Evolutionary conservation across 2,888 invertebrate genomes (phyloP).

Genomic region (Leptopilina syphax): DNA sequence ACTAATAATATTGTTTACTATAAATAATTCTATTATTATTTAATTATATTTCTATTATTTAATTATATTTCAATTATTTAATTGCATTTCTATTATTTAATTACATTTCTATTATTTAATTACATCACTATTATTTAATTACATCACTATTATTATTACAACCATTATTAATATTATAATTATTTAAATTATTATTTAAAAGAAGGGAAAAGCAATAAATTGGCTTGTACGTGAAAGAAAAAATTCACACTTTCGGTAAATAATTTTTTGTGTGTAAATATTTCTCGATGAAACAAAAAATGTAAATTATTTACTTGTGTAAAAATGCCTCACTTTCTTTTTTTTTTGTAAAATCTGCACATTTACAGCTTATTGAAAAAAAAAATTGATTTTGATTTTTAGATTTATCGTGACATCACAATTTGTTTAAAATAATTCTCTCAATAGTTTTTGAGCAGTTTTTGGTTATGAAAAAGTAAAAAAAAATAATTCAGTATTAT

Average conservation of each 20-base stretch:
- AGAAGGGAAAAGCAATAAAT: not conserved
- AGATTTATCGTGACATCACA: constrained; percentile 37
- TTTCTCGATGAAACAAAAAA: not conserved
- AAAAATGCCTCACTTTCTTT: not conserved
- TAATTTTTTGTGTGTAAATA: not conserved
- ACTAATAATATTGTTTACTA: no score
- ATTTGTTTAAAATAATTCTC: not conserved
- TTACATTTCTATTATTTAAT: no score
- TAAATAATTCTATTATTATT: no score
- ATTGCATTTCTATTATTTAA: no score
- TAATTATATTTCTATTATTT: no score
- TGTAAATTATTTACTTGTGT: constrained; percentile 2
- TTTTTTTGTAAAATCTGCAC: constrained; percentile 17
- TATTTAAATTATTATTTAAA: no score
- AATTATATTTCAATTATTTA: no score
- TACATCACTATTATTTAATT: no score
- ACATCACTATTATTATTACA: no score
- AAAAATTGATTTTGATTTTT: constrained; percentile 13
- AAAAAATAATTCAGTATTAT: constrained; percentile 15
- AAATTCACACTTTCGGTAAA: no score
- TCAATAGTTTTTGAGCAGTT: constrained; percentile 9
- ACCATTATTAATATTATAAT: no score
- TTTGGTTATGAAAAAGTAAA: not conserved
- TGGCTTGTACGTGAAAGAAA: not conserved
- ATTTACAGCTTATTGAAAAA: constrained; percentile 26